Conservation (phyloP, 2,888 invertebrate genomes). For the Lasius fuliginosus region DNA sequence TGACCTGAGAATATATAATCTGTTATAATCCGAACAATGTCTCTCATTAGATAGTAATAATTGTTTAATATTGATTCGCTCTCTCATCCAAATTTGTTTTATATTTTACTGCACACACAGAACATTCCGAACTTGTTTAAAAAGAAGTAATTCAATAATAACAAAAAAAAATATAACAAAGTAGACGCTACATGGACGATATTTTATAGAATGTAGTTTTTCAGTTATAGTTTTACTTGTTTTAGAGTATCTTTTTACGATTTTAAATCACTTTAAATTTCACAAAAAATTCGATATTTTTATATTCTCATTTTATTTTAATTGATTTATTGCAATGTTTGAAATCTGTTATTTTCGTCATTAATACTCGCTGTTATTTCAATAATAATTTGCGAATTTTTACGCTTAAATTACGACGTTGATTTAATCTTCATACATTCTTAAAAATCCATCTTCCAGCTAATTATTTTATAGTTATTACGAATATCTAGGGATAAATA, state of each 20-base stretch:
- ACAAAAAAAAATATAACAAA: neutral
- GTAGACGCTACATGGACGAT: neutral
- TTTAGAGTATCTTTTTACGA: neutral
- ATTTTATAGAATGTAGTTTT: neutral
- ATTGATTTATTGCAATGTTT: neutral
- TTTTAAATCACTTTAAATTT: neutral
- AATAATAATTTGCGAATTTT: neutral
- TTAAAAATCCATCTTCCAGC: neutral
- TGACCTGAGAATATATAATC: slow-evolving; percentile 9
- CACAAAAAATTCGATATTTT: neutral
- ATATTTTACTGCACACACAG: neutral
- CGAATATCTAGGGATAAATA: neutral
- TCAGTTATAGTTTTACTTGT: neutral
- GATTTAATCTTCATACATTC: neutral
- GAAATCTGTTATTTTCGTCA: neutral
- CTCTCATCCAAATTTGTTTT: neutral
- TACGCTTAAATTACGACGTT: neutral
- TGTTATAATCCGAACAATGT: slow-evolving; percentile 27
- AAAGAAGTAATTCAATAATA: neutral
- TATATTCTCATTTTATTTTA: neutral
- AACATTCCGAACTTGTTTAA: neutral
- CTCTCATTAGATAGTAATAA: slow-evolving; percentile 24
- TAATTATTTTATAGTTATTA: neutral
- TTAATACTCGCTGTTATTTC: neutral
- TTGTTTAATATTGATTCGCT: slow-evolving; percentile 12